Evolutionary conservation across 2,888 invertebrate genomes (phyloP).

Genomic region (Megalurothrips usitatus): DNA sequence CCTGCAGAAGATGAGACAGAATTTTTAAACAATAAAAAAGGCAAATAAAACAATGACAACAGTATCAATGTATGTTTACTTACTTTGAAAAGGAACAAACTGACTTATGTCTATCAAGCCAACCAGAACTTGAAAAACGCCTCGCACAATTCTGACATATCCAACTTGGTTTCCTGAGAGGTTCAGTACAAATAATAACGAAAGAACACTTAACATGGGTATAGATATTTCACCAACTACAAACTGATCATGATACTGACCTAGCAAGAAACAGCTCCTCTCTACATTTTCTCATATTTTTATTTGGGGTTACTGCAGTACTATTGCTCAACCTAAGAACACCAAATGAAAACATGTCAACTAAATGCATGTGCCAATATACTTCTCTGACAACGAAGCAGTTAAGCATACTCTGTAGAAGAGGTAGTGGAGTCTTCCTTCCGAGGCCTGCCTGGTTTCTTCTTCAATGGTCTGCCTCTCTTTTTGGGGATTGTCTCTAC

Average conservation of each 20-base stretch:
- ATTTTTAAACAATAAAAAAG: not conserved
- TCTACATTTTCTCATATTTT: not conserved
- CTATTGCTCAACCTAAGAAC: not conserved
- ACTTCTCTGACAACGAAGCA: not conserved
- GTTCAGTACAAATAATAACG: not conserved
- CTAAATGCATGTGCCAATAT: too few species aligned
- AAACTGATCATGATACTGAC: not conserved
- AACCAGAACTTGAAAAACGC: not conserved
- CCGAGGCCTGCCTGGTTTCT: not conserved
- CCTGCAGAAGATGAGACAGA: not conserved
- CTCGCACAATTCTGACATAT: slow-evolving; percentile 6
- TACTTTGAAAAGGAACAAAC: slow-evolving; percentile 12
- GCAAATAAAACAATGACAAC: not conserved
- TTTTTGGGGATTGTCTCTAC: not conserved
- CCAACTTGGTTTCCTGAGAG: slow-evolving; percentile 18
- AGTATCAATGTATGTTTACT: not conserved
- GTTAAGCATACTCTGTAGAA: not conserved
- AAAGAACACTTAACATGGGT: not conserved
- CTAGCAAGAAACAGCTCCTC: not conserved
- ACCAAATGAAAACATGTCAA: not conserved
- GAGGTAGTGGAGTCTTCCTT: not conserved
- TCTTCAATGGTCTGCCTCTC: slow-evolving; percentile 3
- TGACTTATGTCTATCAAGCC: not conserved
- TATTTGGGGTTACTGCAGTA: not conserved
- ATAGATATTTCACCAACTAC: not conserved